Evolutionary conservation across 2,888 invertebrate species (phyloP).

Genomic region (Himalopsyche tibetana): DNA sequence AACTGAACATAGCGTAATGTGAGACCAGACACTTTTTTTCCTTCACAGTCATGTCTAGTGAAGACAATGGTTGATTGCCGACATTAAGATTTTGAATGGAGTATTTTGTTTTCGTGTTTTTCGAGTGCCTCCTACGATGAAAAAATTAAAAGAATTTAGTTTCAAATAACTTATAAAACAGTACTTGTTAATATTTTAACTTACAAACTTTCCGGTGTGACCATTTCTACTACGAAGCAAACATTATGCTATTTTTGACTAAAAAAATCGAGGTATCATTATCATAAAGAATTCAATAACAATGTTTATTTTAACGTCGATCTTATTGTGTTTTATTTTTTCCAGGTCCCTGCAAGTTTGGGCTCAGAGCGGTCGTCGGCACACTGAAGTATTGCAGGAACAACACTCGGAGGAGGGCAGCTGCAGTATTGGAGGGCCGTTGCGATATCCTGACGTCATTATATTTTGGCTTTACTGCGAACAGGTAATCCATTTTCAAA

Average conservation of each 20-base stretch:
- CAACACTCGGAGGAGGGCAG: slow-evolving; percentile 82
- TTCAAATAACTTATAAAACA: neutral
- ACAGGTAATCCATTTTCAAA: slow-evolving; percentile 72
- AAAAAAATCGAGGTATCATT: no score
- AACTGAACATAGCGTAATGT: slow-evolving; percentile 31
- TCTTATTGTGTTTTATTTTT: slow-evolving; percentile 58
- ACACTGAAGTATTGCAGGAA: slow-evolving; percentile 83
- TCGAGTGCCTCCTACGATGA: neutral
- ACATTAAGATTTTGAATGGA: slow-evolving; percentile 22
- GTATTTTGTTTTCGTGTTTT: slow-evolving; percentile 32
- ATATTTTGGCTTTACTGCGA: slow-evolving; percentile 92
- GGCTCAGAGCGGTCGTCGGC: slow-evolving; percentile 81
- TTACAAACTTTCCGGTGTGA: neutral
- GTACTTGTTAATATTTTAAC: neutral
- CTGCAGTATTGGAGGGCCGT: slow-evolving; percentile 81
- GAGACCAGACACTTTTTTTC: slow-evolving; percentile 28
- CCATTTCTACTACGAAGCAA: neutral
- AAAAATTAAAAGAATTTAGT: neutral
- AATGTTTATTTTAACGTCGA: no score
- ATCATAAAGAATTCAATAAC: no score
- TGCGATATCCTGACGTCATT: slow-evolving; percentile 83
- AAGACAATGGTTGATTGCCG: slow-evolving; percentile 21
- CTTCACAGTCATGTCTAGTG: slow-evolving; percentile 1
- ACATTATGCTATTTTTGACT: neutral
- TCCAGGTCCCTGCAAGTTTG: slow-evolving; percentile 87